Evolutionary conservation across 2,113 vertebrate species (phyloP).

Genomic region (Pangasianodon hypophthalmus): DNA sequence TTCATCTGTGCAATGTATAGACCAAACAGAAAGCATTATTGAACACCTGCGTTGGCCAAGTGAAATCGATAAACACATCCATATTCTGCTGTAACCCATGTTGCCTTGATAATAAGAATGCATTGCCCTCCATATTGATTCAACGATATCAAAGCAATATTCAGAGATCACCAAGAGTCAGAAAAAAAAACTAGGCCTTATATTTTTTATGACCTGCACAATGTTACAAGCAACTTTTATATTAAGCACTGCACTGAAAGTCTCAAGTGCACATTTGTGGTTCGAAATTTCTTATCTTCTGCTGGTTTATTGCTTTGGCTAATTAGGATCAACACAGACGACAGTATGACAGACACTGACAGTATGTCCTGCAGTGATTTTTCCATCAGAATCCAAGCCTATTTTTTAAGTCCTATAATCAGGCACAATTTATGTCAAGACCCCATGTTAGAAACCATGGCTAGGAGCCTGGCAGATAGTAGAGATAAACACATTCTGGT

Average conservation of each 20-base stretch:
- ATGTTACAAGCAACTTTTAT: background rate
- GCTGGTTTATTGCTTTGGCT: slow-evolving; percentile 30
- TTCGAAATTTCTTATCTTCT: background rate
- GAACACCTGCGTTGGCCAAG: background rate
- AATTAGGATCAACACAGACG: background rate
- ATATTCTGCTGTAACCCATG: slow-evolving; percentile 9
- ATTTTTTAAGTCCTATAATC: slow-evolving; percentile 41
- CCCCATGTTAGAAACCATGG: slow-evolving; percentile 11
- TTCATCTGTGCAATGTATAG: background rate
- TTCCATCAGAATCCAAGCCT: slow-evolving; percentile 34
- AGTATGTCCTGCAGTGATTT: slow-evolving; percentile 32
- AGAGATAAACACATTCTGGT: slow-evolving; percentile 10
- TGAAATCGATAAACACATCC: background rate
- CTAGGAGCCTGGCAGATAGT: background rate
- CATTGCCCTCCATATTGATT: slow-evolving; percentile 11
- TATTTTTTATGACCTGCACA: background rate
- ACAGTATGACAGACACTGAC: slow-evolving; percentile 66
- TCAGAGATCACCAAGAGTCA: background rate
- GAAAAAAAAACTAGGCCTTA: background rate
- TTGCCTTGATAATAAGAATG: background rate
- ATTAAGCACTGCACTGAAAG: background rate
- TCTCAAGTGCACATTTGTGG: background rate
- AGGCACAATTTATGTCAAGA: slow-evolving; percentile 29
- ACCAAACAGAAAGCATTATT: background rate
- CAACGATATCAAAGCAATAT: background rate